Percentiles rank a stretch among this genome's conserved stretches.
Conservation (phyloP, 1,140 invertebrate genomes). For the Orussus abietinus region DNA sequence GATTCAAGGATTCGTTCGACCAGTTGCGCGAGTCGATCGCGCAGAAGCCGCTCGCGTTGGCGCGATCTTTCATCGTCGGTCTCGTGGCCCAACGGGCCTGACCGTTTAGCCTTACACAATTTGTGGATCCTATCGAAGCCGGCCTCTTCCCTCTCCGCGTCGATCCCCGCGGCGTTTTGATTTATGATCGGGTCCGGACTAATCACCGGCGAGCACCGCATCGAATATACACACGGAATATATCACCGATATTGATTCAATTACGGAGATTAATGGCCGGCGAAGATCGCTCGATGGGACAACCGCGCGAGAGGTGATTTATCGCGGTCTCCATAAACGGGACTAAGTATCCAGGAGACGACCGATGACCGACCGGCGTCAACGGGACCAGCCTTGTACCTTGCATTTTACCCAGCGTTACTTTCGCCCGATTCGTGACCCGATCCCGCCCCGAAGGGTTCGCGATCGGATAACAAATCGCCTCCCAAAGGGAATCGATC, state of each 20-base stretch:
- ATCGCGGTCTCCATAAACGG: too few species aligned
- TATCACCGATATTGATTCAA: conserved; percentile 40
- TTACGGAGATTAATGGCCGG: conserved; percentile 39
- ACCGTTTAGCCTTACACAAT: too few species aligned
- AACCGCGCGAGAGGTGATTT: conserved; percentile 27
- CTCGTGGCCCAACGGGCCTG: too few species aligned
- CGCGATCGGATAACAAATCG: too few species aligned
- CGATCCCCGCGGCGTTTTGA: conserved; percentile 18
- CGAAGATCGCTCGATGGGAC: conserved; percentile 28
- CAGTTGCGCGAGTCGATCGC: too few species aligned
- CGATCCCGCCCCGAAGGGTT: too few species aligned
- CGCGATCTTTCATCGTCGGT: too few species aligned
- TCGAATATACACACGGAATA: conserved; percentile 25
- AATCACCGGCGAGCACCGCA: conserved; percentile 28
- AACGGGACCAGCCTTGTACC: conserved; percentile 9
- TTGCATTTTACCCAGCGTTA: too few species aligned
- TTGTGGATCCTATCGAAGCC: conserved; percentile 3
- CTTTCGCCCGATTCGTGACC: conserved; percentile 38
- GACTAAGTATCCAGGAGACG: too few species aligned
- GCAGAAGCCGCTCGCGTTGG: too few species aligned
- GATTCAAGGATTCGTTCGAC: too few species aligned
- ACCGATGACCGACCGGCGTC: not conserved
- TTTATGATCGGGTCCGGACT: conserved; percentile 27
- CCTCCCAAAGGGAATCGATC: too few species aligned
- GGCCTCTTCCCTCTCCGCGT: not conserved